phyloP scores from a whole-genome alignment of 92 coral and sea anemone species.

The Phenganax subtilis region DNA sequence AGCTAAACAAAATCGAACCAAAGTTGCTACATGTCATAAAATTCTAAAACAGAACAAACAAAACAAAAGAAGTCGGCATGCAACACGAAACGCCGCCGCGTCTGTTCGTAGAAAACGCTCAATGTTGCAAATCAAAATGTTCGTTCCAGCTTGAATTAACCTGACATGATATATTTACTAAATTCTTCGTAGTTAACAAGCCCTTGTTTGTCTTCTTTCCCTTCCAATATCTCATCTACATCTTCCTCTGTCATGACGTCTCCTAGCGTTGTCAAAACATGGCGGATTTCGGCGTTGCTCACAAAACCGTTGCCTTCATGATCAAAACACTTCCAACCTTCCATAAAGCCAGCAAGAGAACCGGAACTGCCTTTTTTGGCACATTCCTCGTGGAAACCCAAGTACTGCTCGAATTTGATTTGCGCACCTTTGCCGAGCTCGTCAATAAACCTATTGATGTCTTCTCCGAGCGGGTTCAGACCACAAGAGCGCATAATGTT shows the following conservation, averaged over 20 bases:
- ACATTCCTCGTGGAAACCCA: conserved; percentile 69
- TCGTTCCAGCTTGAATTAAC: conserved; percentile 40
- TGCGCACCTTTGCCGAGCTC: conserved; percentile 56
- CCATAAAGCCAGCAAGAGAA: conserved; percentile 73
- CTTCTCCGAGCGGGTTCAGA: conserved; percentile 72
- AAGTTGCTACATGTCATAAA: background rate
- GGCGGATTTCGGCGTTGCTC: conserved; percentile 72
- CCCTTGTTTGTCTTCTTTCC: conserved; percentile 73
- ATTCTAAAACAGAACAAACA: conserved; percentile 1
- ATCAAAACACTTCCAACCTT: conserved; percentile 87
- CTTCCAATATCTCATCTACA: conserved; percentile 64
- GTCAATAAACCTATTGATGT: conserved; percentile 60
- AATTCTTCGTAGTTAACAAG: conserved; percentile 78
- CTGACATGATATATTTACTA: conserved; percentile 85
- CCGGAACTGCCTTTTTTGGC: conserved; percentile 66
- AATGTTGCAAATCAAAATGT: background rate
- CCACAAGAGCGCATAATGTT: conserved; percentile 75
- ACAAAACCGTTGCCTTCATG: conserved; percentile 85
- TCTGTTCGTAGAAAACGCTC: conserved; percentile 33
- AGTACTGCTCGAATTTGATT: conserved; percentile 64
- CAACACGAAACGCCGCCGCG: background rate
- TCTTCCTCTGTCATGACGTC: conserved; percentile 69
- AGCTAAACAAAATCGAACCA: background rate
- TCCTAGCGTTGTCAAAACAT: conserved; percentile 70
- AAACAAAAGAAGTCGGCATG: background rate